Evolutionary conservation across 2,113 vertebrate genomes (phyloP).

Genomic region (Hipposideros armiger): DNA sequence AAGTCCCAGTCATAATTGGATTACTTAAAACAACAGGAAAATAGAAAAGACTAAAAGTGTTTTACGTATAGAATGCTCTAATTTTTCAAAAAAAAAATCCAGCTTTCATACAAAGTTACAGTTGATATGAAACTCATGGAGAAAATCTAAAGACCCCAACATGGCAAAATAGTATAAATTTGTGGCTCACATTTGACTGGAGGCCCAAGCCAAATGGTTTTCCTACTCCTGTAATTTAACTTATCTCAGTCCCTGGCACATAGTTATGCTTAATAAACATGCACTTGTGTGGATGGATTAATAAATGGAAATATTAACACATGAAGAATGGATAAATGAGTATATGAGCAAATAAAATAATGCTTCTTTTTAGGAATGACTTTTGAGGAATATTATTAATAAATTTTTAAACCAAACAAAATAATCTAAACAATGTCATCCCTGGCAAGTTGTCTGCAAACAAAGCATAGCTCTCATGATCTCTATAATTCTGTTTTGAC

Average conservation of each 20-base stretch:
- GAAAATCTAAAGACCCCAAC: not conserved
- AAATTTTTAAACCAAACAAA: conserved; percentile 45
- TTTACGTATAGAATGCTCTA: conserved; percentile 24
- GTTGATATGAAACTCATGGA: not conserved
- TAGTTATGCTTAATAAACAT: conserved; percentile 50
- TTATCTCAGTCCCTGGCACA: not conserved
- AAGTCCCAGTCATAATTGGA: not conserved
- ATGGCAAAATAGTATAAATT: not conserved
- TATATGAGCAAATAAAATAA: conserved; percentile 19
- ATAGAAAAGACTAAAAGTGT: not conserved
- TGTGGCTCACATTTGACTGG: not conserved
- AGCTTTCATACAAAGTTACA: conserved; percentile 18
- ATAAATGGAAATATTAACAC: conserved; percentile 35
- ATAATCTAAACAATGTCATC: conserved; percentile 57
- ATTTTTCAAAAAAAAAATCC: not conserved
- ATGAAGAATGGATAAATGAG: not conserved
- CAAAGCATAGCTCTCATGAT: conserved; percentile 56
- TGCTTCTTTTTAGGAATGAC: not conserved
- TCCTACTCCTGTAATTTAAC: not conserved
- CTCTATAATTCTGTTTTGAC: conserved; percentile 83
- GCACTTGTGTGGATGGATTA: not conserved
- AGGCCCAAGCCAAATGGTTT: not conserved
- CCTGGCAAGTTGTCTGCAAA: conserved; percentile 65
- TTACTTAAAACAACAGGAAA: conserved; percentile 50
- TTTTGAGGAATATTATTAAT: conserved; percentile 54